Base-by-base conservation (phyloP, 2,888 invertebrate species). In the Cephus nigrinus region DNA sequence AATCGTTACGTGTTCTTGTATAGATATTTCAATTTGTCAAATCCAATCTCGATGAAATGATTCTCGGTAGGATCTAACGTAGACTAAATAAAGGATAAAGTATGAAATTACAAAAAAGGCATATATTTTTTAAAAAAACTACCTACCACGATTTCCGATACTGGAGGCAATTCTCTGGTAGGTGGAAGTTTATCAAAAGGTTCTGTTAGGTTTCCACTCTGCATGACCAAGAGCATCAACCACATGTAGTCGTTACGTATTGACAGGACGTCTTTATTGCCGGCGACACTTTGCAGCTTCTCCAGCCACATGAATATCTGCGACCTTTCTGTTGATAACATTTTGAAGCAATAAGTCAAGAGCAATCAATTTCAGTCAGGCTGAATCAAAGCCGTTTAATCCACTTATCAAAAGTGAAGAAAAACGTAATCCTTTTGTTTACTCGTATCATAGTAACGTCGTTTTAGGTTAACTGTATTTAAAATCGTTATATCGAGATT, bases 201-300 rank as follows among this genome's bases (percentile, higher is more conserved):
- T 75, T 89, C 88, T 11, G 89, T 88, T 12, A 92, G 84, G 82
- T 89, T 90, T 75, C 91, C 91, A 74, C 88, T 90, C 85, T 92
- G 92, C 80, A 92, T 82, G 84, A 92, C 92, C 30, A 92, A 83
- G 31, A 92, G 84, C 76, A 93, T 86, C 76, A 92, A 91, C 92
- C 92, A 92, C 90, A 92, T 92, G 80, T 92, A 92, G 69, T 92
- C 92, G 81, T 92, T 92, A 76, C 92, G 83, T 4, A 87, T 87
- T 3, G 82, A 84, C 82, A 92, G 85, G 77, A 90, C 86, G 68
- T 90, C 88, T 3, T 85, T 80, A 11, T 83, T 87, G 23, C 85
- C 87, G 4, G 86, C 87, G 80, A 92, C 84, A 33, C 87, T 86
- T 68, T 89, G 84, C 30, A 93, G 82, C 85, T 88, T 91, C 72